Percentiles rank a stretch among this genome's conserved stretches.
phyloP scores from a whole-genome alignment of 92 coral and sea anemone species.

The Nematostella vectensis region DNA sequence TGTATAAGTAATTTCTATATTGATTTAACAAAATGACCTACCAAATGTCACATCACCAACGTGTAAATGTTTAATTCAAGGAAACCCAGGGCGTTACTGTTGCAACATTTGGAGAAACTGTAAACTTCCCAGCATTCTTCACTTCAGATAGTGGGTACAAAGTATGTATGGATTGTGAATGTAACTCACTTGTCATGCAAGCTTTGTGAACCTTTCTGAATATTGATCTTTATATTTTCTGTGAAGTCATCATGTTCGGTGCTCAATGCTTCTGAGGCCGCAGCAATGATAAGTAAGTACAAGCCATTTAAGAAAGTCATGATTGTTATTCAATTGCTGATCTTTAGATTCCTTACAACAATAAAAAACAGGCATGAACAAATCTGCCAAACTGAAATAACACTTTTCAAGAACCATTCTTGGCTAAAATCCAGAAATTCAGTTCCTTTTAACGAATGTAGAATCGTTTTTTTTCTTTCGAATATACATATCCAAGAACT shows the following conservation, averaged over 20 bases:
- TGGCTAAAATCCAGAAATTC: no score
- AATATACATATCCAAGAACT: no score
- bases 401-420: neutral
- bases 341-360: no score
- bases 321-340: no score
- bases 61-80: no score
- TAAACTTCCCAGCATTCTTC: constrained; percentile 92
- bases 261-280: constrained; percentile 36
- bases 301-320: no score
- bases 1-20: no score
- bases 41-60: no score
- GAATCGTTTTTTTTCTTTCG: no score
- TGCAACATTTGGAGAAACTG: constrained; percentile 80
- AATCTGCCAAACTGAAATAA: neutral
- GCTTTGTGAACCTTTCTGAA: neutral
- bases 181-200: neutral
- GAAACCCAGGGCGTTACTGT: constrained; percentile 98
- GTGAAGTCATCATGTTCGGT: constrained; percentile 23
- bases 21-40: no score
- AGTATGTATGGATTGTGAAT: no score
- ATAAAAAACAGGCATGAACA: neutral
- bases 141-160: constrained; percentile 80
- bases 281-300: constrained; percentile 79
- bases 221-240: neutral
- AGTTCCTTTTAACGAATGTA: no score